Conservation (phyloP, 2,797 vertebrate genomes). For the Lerista edwardsae region DNA sequence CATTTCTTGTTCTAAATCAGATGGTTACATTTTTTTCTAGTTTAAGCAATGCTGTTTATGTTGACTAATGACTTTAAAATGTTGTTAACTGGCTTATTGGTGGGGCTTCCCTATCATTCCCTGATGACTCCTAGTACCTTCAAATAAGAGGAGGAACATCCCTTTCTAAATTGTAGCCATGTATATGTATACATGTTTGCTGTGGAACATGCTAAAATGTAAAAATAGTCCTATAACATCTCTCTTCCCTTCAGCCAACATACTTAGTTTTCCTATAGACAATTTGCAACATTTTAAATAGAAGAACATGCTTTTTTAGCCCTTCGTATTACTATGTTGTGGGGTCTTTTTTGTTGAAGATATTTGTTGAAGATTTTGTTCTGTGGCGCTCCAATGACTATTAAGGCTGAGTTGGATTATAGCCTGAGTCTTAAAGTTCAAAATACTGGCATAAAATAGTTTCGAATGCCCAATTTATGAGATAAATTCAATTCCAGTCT, state of each 20-base stretch:
- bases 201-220: neutral
- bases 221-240: accelerated
- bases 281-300: neutral
- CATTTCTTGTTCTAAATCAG: neutral
- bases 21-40: neutral
- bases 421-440: neutral
- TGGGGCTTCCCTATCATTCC: neutral
- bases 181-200: neutral
- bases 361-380: too few relatives aligned
- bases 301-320: neutral
- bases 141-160: neutral
- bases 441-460: neutral
- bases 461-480: slow-evolving; percentile 49
- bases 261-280: neutral
- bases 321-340: slow-evolving; percentile 15
- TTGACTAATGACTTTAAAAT: neutral
- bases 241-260: neutral
- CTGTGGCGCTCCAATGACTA: neutral
- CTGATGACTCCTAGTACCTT: neutral
- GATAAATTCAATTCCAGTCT: slow-evolving; percentile 32
- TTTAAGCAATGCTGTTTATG: neutral
- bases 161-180: neutral
- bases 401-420: neutral
- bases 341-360: slow-evolving; percentile 47
- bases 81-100: neutral